Evolutionary conservation across 2,888 invertebrate species (phyloP), one percentile per base, ranked within the genome.

Genomic region (Ischnus inquisitorius): DNA sequence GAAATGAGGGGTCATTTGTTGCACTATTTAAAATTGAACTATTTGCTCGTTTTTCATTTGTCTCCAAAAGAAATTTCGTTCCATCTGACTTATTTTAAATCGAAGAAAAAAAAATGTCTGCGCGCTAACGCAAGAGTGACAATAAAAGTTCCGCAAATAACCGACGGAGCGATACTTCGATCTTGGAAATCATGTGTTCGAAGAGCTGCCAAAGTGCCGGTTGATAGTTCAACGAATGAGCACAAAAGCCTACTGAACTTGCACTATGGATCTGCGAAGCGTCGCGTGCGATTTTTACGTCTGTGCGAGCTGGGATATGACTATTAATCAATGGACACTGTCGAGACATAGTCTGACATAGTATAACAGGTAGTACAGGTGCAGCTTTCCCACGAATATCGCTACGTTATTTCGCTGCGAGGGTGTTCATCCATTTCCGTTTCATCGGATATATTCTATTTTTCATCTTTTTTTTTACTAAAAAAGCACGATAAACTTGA

Each of bases 121-220:
- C 2, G n/a, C 2, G 28, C 3, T 28, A 14, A 1, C 22, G 16
- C 12, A 10, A 41, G 19, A 19, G 41, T 10, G 10, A 16, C 10
- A 19, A 41, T 22, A 19, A 41, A 41, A 39, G 19, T 12, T 41
- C 25, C 3, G 22, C 43, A n/a, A n/a, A 34, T 3, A 34, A 34
- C 3, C 8, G 34, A 39, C 16, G 39, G 51, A 54, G n/a, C 28
- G 46, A 34, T 6, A 16, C 34, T 28, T 34, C 69, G 54, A 54
- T 69, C 69, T 54, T 54, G 34, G 39, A 22, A 51, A 46, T 46
- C 19, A 51, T 54, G 12, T 69, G 2, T 51, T 69, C 39, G 39
- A 54, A 69, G 39, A 12, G 51, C 39, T 16, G 19, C 16, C 19
- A 39, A 12, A 4, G 6, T 22, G 12, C 16, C 14, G 16, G 8